Base-by-base conservation (phyloP, 2,113 vertebrate species). In the Galemys pyrenaicus region DNA sequence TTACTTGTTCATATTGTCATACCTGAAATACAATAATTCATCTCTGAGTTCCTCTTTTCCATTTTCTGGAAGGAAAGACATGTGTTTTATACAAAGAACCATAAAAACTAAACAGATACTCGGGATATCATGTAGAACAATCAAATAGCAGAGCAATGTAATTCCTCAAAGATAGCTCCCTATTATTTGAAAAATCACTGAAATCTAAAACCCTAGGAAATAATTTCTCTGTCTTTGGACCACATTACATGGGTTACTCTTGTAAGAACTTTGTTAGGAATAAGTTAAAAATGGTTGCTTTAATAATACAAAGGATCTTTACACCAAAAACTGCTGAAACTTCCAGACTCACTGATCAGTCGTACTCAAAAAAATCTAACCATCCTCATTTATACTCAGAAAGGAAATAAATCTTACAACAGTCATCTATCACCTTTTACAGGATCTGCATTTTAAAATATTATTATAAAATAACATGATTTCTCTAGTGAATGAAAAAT, bases 391-490 rank as follows among this genome's bases (percentile, higher is more conserved):
- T 78, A 65, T 0, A 51, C 22, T 82, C 51, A 51, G 56, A 85
- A 81, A 88, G n/a, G 80, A 89, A 94, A 81, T 81, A 93, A 82
- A 87, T 87, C 74, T 92, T 80, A 81, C 70, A 86, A 80, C 39
- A 83, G 68, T 35, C 54, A 89, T 87, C 65, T 91, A 60, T 96
- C 91, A 89, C n/a, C 26, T 83, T 92, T 75, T 62, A 89, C 28
- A 73, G n/a, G 74, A 70, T 91, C 35, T 79, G 54, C 51, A 89
- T 80, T 91, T 92, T 67, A 79, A 94, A 96, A 91, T 75, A 91
- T 77, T 81, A 87, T 89, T 86, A 82, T 87, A 96, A 92, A 92
- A 94, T 89, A 91, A 81, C n/a, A 96, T 20, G 70, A 64, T 90
- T 89, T 94, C 67, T 94, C 80, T 82, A 85, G 54, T 70, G 62